Percentiles rank a stretch among this genome's conserved stretches.
phyloP scores from a whole-genome alignment of 2,113 vertebrate species.

The Campylomormyrus numenius region DNA sequence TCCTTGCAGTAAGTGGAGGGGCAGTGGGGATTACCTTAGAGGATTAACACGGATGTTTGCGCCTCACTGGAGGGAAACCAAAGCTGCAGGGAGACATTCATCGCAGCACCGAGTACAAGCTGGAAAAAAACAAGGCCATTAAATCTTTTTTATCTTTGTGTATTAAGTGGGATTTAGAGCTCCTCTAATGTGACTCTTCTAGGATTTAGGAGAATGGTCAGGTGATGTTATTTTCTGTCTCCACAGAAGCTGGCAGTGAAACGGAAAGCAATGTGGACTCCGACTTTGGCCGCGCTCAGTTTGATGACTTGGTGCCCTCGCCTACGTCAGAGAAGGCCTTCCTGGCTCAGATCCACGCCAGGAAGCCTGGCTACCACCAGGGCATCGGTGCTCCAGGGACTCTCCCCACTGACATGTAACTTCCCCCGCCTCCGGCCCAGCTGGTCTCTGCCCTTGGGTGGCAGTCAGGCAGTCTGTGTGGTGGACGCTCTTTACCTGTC shows the following conservation, averaged over 20 bases:
- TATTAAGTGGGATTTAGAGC: not conserved
- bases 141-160: not conserved
- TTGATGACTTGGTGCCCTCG: conserved; percentile 72
- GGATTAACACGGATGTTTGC: not conserved
- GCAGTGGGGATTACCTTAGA: not conserved
- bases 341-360: conserved; percentile 69
- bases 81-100: not conserved
- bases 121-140: not conserved
- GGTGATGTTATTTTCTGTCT: conserved; percentile 15
- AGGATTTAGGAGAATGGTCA: not conserved
- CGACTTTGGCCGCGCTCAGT: conserved; percentile 74
- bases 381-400: conserved; percentile 51
- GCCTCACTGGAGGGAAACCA: not conserved
- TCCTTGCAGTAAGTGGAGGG: not conserved
- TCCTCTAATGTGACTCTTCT: not conserved
- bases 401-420: conserved; percentile 53
- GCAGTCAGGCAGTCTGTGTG: not conserved
- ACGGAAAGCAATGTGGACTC: conserved; percentile 80
- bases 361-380: conserved; percentile 68
- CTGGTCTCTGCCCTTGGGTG: not conserved
- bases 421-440: not conserved
- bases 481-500: not conserved
- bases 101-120: not conserved
- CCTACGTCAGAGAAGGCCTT: conserved; percentile 79
- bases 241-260: conserved; percentile 81